Evolutionary conservation across 2,888 invertebrate genomes (phyloP), one percentile per base, ranked within the genome.

Genomic region (Baccha elongata): DNA sequence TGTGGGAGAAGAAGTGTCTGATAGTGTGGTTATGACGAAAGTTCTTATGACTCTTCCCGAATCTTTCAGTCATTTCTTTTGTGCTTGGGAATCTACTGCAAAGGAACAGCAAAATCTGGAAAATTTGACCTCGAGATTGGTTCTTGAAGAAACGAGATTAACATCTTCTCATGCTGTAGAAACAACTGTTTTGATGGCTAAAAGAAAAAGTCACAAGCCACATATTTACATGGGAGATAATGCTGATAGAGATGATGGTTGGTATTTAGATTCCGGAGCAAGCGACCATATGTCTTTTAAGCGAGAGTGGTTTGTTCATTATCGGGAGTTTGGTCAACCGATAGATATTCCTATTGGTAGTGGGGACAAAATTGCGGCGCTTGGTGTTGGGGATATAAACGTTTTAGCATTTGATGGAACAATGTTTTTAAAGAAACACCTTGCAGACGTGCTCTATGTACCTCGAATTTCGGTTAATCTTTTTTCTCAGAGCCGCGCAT

Each of bases 181-280:
- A 11, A 35, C 35, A 35, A 35, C 35, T 35, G 35, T 10, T 4
- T 35, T 35, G 10, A 11, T 35, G 6, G 35, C 35, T 35, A 35
- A 11, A n/a, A 6, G 10, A 35, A 35, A 35, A 35, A 35, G 4
- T 4, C n/a, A 3, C 4, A 35, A 35, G 35, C 35, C 35, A 35
- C 35, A n/a, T n/a, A n/a, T n/a, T n/a, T n/a, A n/a, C n/a, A n/a
- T n/a, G n/a, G n/a, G n/a, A n/a, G n/a, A n/a, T n/a, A n/a, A n/a
- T n/a, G n/a, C n/a, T n/a, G n/a, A n/a, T n/a, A n/a, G n/a, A n/a
- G n/a, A n/a, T n/a, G n/a, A 35, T 35, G 35, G 5, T 35, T 35
- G 8, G 85, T 76, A 37, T 71, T 32, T 74, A 17, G 85, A 78
- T 44, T 73, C 60, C 2, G 78, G 62, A 15, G 71, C 85, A 8